These are phyloP conservation scores for Nomada fabriciana DNA, from an alignment of 2,888 invertebrate genomes.

Conservation along the genomic window DNA sequence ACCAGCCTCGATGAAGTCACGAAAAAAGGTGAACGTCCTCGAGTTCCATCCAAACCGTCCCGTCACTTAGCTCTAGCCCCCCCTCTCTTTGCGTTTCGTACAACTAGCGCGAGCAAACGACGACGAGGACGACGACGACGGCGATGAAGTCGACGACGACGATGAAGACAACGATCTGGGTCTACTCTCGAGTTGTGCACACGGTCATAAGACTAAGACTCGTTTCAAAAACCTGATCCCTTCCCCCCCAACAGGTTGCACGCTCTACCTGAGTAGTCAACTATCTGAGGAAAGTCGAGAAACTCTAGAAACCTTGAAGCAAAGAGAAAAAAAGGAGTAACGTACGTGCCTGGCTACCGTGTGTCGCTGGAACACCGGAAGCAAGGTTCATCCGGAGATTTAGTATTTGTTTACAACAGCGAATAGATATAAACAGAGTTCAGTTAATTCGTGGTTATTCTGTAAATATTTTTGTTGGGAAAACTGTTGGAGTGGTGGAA, in stretches of 20 bases:
- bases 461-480: no score
- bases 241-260: conserved; percentile 42
- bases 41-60: conserved; percentile 76
- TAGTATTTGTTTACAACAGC: not conserved
- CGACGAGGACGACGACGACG: conserved; percentile 26
- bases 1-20: conserved; percentile 79
- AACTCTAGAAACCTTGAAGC: conserved; percentile 65
- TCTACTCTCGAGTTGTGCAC: conserved; percentile 43
- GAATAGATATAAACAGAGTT: no score
- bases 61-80: conserved; percentile 69
- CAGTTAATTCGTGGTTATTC: no score
- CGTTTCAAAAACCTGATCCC: conserved; percentile 71
- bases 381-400: not conserved
- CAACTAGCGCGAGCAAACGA: conserved; percentile 1
- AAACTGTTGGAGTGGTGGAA: no score
- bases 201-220: conserved; percentile 59
- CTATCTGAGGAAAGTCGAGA: conserved; percentile 60
- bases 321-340: not conserved
- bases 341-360: not conserved
- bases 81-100: conserved; percentile 17
- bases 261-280: conserved; percentile 15
- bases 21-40: conserved; percentile 84
- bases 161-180: conserved; percentile 25
- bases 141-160: conserved; percentile 29
- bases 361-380: conserved; percentile 22